A percentile compares a stretch with the other conserved stretches of the same genome.
phyloP scores from a whole-genome alignment of 2,888 invertebrate genomes.

The Podabrus alpinus region DNA sequence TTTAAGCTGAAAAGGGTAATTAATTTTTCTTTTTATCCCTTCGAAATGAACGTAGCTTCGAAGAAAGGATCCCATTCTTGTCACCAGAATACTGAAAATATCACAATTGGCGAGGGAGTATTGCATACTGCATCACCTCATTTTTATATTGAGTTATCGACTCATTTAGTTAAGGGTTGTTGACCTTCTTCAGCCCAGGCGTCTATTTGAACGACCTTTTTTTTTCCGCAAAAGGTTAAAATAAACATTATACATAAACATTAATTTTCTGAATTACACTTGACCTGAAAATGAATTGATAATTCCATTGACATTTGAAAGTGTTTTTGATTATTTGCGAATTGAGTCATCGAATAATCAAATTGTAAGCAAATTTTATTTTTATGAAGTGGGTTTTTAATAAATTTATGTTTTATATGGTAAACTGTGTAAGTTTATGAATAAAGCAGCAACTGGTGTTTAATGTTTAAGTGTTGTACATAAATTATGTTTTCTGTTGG shows the following conservation, averaged over 20 bases:
- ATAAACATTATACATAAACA: neutral
- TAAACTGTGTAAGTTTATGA: neutral
- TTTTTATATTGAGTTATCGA: neutral
- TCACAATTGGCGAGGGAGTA: neutral
- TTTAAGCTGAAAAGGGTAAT: neutral
- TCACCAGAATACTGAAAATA: neutral
- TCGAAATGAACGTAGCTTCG: neutral
- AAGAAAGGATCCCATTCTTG: neutral
- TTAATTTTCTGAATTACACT: neutral
- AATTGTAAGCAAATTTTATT: neutral
- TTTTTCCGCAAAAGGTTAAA: neutral
- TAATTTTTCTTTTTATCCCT: neutral
- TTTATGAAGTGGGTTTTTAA: slow-evolving; percentile 1
- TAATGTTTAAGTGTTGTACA: neutral
- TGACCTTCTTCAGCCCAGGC: neutral
- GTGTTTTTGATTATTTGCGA: neutral
- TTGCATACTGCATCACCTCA: neutral
- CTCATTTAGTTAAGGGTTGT: neutral
- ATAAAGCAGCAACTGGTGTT: neutral
- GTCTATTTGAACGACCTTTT: neutral
- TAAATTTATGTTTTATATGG: neutral
- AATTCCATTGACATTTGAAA: neutral
- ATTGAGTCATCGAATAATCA: neutral
- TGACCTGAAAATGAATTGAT: neutral
- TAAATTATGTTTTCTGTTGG: neutral